These are phyloP conservation scores for Leucania comma DNA, from an alignment of 2,888 invertebrate species.

Conservation along the genomic window DNA sequence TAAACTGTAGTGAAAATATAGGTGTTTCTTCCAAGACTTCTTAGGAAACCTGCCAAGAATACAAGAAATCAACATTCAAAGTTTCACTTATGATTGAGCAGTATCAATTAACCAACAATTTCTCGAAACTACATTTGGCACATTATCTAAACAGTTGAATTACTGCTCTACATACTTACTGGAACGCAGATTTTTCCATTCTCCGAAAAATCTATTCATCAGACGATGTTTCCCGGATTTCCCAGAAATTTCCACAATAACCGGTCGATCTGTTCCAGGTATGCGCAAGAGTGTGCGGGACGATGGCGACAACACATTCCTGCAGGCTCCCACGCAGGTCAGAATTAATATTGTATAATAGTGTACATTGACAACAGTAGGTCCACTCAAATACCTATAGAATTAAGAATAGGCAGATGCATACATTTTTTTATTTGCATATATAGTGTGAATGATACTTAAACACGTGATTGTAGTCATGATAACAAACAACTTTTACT, in stretches of 20 bases:
- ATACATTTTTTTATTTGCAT: no score
- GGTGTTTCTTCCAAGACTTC: neutral
- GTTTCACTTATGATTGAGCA: neutral
- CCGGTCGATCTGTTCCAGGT: constrained; percentile 62
- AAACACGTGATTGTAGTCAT: no score
- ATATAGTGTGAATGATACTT: no score
- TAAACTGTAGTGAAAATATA: neutral
- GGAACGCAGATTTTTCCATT: constrained; percentile 13
- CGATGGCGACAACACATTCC: constrained; percentile 83
- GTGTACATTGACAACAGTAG: constrained; percentile 33
- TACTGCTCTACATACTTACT: neutral
- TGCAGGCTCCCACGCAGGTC: constrained; percentile 86
- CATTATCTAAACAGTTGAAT: constrained; percentile 9
- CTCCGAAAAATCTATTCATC: constrained; percentile 21
- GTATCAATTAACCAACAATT: constrained; percentile 14
- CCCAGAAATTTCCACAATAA: constrained; percentile 45
- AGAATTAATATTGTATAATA: constrained; percentile 54
- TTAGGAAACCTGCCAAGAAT: neutral
- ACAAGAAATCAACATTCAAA: no score
- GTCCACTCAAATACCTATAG: neutral
- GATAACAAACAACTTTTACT: no score
- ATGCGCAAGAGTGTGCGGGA: constrained; percentile 79
- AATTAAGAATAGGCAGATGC: no score
- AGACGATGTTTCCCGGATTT: constrained; percentile 28
- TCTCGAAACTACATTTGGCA: constrained; percentile 32